Conservation (phyloP, 2,888 invertebrate genomes). For the Epinotia nisella region DNA sequence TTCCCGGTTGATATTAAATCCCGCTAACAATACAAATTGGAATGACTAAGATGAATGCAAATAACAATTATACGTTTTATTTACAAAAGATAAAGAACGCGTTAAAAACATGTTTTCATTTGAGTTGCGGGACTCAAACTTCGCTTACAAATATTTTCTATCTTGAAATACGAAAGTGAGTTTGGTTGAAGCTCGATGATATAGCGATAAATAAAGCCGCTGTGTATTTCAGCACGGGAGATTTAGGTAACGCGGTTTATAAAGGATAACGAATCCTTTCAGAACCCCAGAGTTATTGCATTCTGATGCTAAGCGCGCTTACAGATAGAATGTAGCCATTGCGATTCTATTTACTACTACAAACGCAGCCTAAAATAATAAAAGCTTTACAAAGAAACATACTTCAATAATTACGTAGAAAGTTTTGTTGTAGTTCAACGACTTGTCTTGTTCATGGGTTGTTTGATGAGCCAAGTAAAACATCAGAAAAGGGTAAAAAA, state of each 20-base stretch:
- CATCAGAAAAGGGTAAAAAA: slow-evolving; percentile 2
- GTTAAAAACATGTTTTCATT: neutral
- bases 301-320: slow-evolving; percentile 55
- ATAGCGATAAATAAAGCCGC: slow-evolving; percentile 49
- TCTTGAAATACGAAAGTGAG: slow-evolving; percentile 40
- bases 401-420: neutral
- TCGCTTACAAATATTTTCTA: slow-evolving; percentile 40
- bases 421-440: neutral
- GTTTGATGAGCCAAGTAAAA: neutral
- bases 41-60: neutral
- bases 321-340: slow-evolving; percentile 41
- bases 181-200: slow-evolving; percentile 49
- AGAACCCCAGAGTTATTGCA: slow-evolving; percentile 52
- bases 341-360: slow-evolving; percentile 29
- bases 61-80: slow-evolving; percentile 2
- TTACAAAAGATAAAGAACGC: neutral
- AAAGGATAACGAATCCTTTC: slow-evolving; percentile 54
- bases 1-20: slow-evolving; percentile 22
- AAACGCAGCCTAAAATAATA: slow-evolving; percentile 9
- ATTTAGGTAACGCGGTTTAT: slow-evolving; percentile 50
- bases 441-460: neutral
- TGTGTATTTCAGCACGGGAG: slow-evolving; percentile 47
- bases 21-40: slow-evolving; percentile 17
- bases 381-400: slow-evolving; percentile 6
- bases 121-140: neutral